Evolutionary conservation across 2,797 vertebrate species (phyloP), one percentile per base, ranked within the genome.

Genomic region (Aphelocoma californica): DNA sequence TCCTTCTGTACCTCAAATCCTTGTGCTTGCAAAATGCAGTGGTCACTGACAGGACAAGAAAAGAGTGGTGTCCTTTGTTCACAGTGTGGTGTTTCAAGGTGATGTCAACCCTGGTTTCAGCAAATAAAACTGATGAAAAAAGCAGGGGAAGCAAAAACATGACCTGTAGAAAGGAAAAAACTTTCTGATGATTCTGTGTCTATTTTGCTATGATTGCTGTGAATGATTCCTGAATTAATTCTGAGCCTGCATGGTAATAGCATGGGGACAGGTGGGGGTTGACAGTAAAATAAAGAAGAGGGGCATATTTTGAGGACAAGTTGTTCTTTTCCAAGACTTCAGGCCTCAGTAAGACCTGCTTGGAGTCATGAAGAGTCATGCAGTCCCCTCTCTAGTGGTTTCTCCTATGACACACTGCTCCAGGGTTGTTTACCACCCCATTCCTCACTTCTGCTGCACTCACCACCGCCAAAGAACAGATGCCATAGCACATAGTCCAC

Each of bases 261-360:
- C 40, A 67, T 2, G 0, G 9, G 31, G 6, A 78, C 50, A 38
- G 88, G 8, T 9, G 3, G 5, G 7, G 4, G 2, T 7, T 84
- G 18, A 40, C 31, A 53, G 64, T 13, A 80, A 92, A 73, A 81
- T 20, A 70, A 72, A 83, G 10, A 26, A 24, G 29, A 79, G 9
- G 2, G 4, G 2, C 10, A 71, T 48, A 29, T 74, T 74, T 31
- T 40, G 81, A 66, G 26, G 26, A 12, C 36, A 50, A 3, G 19
- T 51, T 75, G 6, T 6, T 81, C 36, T 14, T 70, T 83, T 70
- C 12, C n/a, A 70, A 32, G 26, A 9, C 16, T 58, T 13, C 2
- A 8, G 45, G 7, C 13, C 15, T 10, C 44, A 44, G 40, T 28
- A 38, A 78, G 14, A 42, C n/a, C 26, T 56, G 26, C 18, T 6